These are phyloP conservation scores for Apodemia duryi DNA, from an alignment of 2,888 invertebrate genomes.

Conservation along the genomic window DNA sequence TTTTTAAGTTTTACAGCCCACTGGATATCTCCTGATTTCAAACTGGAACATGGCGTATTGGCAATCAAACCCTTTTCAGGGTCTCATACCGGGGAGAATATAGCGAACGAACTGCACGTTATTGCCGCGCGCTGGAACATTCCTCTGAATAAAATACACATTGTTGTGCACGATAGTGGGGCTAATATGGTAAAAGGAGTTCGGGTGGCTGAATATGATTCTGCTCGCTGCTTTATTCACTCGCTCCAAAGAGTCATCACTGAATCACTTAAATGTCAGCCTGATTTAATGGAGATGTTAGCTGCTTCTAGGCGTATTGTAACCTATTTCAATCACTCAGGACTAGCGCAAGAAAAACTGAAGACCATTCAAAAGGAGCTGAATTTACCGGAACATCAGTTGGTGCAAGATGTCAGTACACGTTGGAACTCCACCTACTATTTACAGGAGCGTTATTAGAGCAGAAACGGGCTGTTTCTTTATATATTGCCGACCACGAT, in stretches of 20 bases:
- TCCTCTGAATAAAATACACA: constrained; percentile 35
- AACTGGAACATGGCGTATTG: constrained; percentile 34
- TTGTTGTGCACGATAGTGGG: constrained; percentile 38
- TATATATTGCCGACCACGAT: constrained; percentile 17
- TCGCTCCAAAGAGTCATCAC: constrained; percentile 33
- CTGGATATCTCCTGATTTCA: constrained; percentile 34
- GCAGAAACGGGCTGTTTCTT: not conserved
- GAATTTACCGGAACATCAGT: constrained; percentile 34
- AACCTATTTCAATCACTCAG: constrained; percentile 31
- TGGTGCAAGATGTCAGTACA: constrained; percentile 33
- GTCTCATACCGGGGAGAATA: constrained; percentile 36
- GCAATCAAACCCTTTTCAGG: constrained; percentile 34
- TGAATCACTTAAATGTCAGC: constrained; percentile 36
- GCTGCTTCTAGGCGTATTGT: constrained; percentile 36
- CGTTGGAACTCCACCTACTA: not conserved
- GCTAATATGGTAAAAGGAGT: constrained; percentile 38
- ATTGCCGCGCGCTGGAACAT: constrained; percentile 39
- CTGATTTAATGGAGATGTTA: constrained; percentile 34
- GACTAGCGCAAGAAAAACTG: constrained; percentile 28
- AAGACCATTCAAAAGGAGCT: constrained; percentile 35
- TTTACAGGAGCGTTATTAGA: not conserved
- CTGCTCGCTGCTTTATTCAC: constrained; percentile 38
- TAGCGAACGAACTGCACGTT: constrained; percentile 37
- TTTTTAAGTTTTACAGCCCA: constrained; percentile 33
- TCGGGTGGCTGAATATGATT: constrained; percentile 34